These are phyloP conservation scores for Asarcornis scutulata DNA, from an alignment of 2,113 vertebrate genomes.

Conservation along the genomic window DNA sequence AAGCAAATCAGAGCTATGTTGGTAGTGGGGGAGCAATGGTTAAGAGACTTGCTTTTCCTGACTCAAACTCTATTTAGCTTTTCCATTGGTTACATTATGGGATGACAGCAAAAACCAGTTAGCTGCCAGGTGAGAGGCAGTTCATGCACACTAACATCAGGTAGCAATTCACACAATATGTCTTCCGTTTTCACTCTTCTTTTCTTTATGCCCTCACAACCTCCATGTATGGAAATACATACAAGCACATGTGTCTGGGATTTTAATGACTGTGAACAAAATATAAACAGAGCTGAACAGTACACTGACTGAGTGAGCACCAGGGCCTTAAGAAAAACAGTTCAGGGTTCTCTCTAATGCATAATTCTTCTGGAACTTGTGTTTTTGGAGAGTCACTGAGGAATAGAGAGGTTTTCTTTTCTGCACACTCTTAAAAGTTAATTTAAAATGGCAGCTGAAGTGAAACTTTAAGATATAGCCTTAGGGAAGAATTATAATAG, in stretches of 20 bases:
- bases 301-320: constrained; percentile 37
- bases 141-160: neutral
- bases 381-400: constrained; percentile 62
- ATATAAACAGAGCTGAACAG: constrained; percentile 60
- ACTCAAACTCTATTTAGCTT: neutral
- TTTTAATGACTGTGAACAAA: constrained; percentile 59
- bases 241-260: constrained; percentile 8
- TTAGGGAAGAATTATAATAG: constrained; percentile 43
- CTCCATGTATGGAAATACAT: neutral
- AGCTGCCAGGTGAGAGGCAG: neutral
- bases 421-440: constrained; percentile 61
- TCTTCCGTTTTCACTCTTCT: neutral
- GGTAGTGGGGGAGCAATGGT: neutral
- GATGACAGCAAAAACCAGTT: neutral
- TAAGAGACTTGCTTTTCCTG: neutral
- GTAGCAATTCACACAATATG: neutral
- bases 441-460: constrained; percentile 67
- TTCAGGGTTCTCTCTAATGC: constrained; percentile 58
- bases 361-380: constrained; percentile 62
- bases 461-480: constrained; percentile 46
- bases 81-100: neutral
- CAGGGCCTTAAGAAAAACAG: constrained; percentile 60
- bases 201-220: neutral
- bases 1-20: neutral
- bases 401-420: constrained; percentile 59